Percentiles rank a stretch among this genome's conserved stretches.
phyloP scores from a whole-genome alignment of 2,797 vertebrate genomes.

The Pipistrellus pipistrellus region DNA sequence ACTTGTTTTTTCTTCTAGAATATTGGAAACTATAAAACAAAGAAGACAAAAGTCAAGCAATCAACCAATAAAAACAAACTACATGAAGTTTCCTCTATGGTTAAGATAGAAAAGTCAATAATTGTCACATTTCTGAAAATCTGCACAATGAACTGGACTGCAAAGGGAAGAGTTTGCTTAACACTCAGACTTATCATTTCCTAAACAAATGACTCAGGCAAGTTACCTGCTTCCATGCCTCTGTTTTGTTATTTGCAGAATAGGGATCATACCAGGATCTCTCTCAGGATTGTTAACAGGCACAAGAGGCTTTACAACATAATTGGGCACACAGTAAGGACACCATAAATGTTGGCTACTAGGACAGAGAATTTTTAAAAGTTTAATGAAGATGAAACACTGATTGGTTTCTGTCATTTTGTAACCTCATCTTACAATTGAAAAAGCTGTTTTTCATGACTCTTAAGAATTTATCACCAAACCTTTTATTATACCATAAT shows the following conservation, averaged over 20 bases:
- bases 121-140: background rate
- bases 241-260: background rate
- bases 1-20: constrained; percentile 16
- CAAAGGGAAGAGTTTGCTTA: background rate
- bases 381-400: background rate
- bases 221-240: background rate
- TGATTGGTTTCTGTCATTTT: background rate
- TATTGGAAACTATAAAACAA: constrained; percentile 13
- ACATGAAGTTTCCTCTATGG: background rate
- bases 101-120: background rate
- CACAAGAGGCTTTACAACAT: background rate
- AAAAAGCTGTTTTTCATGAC: background rate
- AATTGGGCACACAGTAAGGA: background rate
- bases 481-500: background rate
- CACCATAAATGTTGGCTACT: background rate
- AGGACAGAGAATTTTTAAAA: background rate
- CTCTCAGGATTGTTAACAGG: background rate
- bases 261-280: background rate
- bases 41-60: background rate
- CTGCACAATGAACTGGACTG: background rate
- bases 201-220: background rate
- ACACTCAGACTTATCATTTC: background rate
- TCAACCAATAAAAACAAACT: background rate
- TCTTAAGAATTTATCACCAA: background rate
- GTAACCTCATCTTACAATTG: background rate